A percentile compares a stretch with the other conserved stretches of the same genome.
Conservation (phyloP, 2,797 vertebrate species). For the Sphenodon punctatus region DNA sequence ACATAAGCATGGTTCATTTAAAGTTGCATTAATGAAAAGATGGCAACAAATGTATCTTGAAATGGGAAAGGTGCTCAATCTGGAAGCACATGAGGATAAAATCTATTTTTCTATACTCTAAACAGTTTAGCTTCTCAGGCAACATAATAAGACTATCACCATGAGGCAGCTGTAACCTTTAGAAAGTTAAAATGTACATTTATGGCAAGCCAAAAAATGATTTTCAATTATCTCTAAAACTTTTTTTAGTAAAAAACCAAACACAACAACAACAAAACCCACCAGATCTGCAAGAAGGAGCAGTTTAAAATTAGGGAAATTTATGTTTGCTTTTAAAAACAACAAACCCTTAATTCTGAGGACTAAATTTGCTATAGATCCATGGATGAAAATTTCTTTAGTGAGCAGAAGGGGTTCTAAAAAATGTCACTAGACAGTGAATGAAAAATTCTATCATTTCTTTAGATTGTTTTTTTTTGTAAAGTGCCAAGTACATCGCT, state of each 20-base stretch:
- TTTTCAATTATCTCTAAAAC: fast-evolving
- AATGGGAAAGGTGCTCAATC: background rate
- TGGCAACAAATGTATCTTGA: background rate
- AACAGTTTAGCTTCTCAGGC: background rate
- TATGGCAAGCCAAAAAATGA: background rate
- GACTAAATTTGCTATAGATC: background rate
- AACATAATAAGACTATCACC: background rate
- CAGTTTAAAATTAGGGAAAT: background rate
- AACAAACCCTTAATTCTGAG: background rate
- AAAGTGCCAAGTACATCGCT: too few species aligned
- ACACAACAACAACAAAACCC: too few species aligned
- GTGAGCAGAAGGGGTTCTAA: background rate
- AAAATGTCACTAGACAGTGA: constrained; percentile 32
- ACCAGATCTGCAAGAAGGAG: fast-evolving
- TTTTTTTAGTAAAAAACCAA: background rate
- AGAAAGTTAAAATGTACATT: constrained; percentile 1
- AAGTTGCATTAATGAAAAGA: background rate
- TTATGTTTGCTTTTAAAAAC: background rate
- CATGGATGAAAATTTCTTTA: background rate
- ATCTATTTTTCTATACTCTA: background rate
- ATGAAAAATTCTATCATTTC: constrained; percentile 25
- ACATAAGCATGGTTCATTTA: background rate
- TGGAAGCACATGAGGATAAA: background rate
- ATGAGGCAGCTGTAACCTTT: background rate
- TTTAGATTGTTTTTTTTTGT: too few species aligned